Evolutionary conservation across 2,113 vertebrate genomes (phyloP).

Genomic region (Irena cyanogastra): DNA sequence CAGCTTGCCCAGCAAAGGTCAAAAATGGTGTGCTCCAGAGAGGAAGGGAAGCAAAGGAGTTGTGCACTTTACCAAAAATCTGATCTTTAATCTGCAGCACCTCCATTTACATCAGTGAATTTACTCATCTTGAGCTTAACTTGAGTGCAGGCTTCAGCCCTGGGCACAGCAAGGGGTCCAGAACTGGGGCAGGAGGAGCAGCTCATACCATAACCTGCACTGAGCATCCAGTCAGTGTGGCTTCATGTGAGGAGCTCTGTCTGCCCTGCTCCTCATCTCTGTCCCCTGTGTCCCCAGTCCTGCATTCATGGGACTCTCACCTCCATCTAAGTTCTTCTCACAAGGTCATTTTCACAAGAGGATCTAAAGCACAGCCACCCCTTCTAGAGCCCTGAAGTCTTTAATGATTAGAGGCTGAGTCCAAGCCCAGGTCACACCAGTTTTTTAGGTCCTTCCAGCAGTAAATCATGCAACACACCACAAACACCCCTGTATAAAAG

Average conservation of each 20-base stretch:
- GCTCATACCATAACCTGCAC: rapidly evolving
- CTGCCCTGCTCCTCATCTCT: background rate
- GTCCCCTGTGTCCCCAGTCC: background rate
- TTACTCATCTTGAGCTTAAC: background rate
- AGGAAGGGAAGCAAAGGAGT: background rate
- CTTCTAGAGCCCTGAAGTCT: background rate
- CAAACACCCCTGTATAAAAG: background rate
- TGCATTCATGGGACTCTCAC: background rate
- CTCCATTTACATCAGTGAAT: background rate
- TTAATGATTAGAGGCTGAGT: background rate
- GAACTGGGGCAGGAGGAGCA: background rate
- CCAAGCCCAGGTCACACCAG: background rate
- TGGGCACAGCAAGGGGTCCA: background rate
- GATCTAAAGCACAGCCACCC: background rate
- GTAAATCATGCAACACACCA: background rate
- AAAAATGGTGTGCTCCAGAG: background rate
- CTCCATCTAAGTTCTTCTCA: background rate
- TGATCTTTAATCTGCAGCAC: background rate
- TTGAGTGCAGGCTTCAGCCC: background rate
- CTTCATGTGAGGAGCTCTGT: background rate
- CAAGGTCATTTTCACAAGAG: background rate
- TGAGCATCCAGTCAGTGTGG: background rate
- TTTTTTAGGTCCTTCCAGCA: background rate
- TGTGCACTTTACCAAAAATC: background rate
- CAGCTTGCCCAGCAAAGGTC: background rate